A percentile compares a stretch with the other conserved stretches of the same genome.
Evolutionary conservation across 2,888 invertebrate genomes (phyloP).

Genomic region (Pedicia rivosa): DNA sequence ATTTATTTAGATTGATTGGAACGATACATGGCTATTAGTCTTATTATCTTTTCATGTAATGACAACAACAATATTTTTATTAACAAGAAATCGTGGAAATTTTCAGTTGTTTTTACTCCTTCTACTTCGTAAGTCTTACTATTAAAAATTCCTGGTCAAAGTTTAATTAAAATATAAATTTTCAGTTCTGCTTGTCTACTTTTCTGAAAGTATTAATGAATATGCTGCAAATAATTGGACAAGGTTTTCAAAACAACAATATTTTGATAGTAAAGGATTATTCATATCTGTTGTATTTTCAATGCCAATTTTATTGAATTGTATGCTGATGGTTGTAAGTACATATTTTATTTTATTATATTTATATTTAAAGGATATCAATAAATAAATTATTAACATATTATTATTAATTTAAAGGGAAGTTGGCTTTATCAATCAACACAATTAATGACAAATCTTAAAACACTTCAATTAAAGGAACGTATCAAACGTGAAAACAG

Average conservation of each 20-base stretch:
- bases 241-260: constrained; percentile 77
- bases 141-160: neutral
- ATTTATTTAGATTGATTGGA: constrained; percentile 62
- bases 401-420: constrained; percentile 41
- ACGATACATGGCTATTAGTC: constrained; percentile 72
- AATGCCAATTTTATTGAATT: constrained; percentile 81
- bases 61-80: constrained; percentile 59
- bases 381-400: constrained; percentile 1
- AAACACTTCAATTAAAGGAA: constrained; percentile 62
- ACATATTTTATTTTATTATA: constrained; percentile 8
- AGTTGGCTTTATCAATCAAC: constrained; percentile 84
- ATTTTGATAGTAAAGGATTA: constrained; percentile 84
- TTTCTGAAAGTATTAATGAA: constrained; percentile 81
- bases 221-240: constrained; percentile 78
- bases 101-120: constrained; percentile 74
- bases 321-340: constrained; percentile 89
- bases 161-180: neutral
- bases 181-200: constrained; percentile 73
- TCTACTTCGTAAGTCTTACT: constrained; percentile 49
- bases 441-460: constrained; percentile 70
- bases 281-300: constrained; percentile 90
- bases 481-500: constrained; percentile 40
- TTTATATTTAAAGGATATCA: constrained; percentile 2
- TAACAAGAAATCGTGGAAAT: constrained; percentile 73
- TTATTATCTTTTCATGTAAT: constrained; percentile 59